Evolutionary conservation across 2,888 invertebrate genomes (phyloP), one percentile per base, ranked within the genome.

Genomic region (Philopedon plagiatum): DNA sequence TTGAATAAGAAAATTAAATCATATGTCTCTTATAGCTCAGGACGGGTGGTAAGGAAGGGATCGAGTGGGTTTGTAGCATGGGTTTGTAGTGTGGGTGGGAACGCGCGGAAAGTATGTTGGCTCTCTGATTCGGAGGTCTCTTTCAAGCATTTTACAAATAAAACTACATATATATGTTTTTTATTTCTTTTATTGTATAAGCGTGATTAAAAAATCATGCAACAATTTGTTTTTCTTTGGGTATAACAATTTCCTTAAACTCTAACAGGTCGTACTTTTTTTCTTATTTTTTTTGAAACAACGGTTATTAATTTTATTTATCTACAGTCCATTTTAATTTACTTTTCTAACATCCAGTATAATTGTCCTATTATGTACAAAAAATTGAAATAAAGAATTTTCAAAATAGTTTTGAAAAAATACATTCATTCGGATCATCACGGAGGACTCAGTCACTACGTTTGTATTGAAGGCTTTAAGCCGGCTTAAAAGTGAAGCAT

Each of bases 151-250:
- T n/a, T n/a, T n/a, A n/a, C n/a, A 39, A 39, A 39, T 39, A 19
- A 23, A 49, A 49, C 19, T 2, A 49, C 19, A 54, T 18, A 54
- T 18, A 29, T n/a, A 3, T 13, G 41, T 44, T 46, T 34, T 63
- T 49, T 65, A 56, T 65, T 57, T 44, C 44, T 57, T 65, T 29
- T 65, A 58, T 64, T 75, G 68, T 75, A 83, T 81, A 84, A 86
- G 85, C 85, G 85, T 82, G 82, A 85, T 86, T 86, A 86, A 83
- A 86, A 86, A 86, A 86, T 84, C 82, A 86, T 86, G 86, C 86
- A 86, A 86, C 85, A 86, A 85, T 69, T 69, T 60, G 49, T 73
- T 39, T 69, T 65, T 58, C 23, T 67, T 68, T 63, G 67, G 60
- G 68, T 71, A 71, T 73, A 73, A 73, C 73, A 73, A 73, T 73